phyloP scores from a whole-genome alignment of 2,797 vertebrate species.

The Monodelphis domestica region DNA sequence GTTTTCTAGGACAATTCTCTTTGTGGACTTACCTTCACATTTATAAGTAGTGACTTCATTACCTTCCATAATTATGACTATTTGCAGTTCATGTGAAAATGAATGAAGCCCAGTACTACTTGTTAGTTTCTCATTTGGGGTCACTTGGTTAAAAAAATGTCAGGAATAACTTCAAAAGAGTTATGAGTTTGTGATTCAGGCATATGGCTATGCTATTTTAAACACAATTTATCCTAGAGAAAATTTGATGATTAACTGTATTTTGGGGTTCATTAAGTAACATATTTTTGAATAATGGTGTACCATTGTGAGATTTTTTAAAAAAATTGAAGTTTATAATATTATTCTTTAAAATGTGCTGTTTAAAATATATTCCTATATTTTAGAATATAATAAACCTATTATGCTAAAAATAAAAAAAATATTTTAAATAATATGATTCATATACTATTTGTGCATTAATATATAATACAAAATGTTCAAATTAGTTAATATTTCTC shows the following conservation, averaged over 20 bases:
- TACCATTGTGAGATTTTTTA: slow-evolving; percentile 83
- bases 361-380: slow-evolving; percentile 86
- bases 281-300: slow-evolving; percentile 89
- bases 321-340: slow-evolving; percentile 83
- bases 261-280: slow-evolving; percentile 87
- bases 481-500: too few relatives aligned
- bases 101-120: slow-evolving; percentile 43
- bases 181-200: slow-evolving; percentile 71
- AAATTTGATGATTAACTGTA: slow-evolving; percentile 79
- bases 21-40: slow-evolving; percentile 24
- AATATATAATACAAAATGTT: too few relatives aligned
- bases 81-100: slow-evolving; percentile 62
- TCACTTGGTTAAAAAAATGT: slow-evolving; percentile 48
- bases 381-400: slow-evolving; percentile 88
- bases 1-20: slow-evolving; percentile 33
- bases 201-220: slow-evolving; percentile 74
- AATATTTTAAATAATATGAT: too few relatives aligned
- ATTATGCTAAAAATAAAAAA: too few relatives aligned
- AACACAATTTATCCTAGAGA: slow-evolving; percentile 82
- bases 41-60: slow-evolving; percentile 62
- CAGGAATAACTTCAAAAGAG: slow-evolving; percentile 61
- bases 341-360: slow-evolving; percentile 86
- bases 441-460: too few relatives aligned
- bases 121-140: slow-evolving; percentile 60
- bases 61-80: slow-evolving; percentile 59